Base-by-base conservation (phyloP, 2,113 vertebrate genomes). In the Carassius carassius region DNA sequence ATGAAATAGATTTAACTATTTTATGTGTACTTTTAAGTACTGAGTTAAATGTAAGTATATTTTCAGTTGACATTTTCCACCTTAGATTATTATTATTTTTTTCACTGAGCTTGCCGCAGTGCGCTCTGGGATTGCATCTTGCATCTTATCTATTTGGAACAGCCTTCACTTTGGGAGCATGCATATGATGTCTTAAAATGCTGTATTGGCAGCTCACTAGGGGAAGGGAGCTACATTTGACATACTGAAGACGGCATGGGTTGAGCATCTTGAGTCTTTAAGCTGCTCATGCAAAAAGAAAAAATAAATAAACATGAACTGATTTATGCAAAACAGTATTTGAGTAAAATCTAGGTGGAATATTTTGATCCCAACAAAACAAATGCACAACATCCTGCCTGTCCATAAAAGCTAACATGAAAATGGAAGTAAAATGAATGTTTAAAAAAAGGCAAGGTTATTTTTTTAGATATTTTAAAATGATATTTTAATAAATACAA, bases 111-210 rank as follows among this genome's bases (percentile, higher is more conserved):
- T 47, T 32, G 14, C 41, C 7, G 73, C 73, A 76, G 73, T 54
- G 74, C 47, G 32, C 74, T 76, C 47, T 54, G 74, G 44, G 74
- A 76, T 54, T 76, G 74, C 49, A 76, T 73, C 41, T 73, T 73
- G 41, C 41, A 47, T 76, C 74, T 76, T 76, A 76, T 54, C 74
- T 76, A 19, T 76, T 76, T 54, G 74, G 47, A 76, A 76, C 74
- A 76, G 74, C 47, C 25, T 76, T 76, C 49, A 19, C 25, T 76
- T 51, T 76, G 74, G 74, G 32, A 70, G 32, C 32, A 1, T 70
- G 29, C 29, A 54, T 54, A 19, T 76, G 47, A 76, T 76, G 74
- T 17, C 74, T 76, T 51, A 54, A 70, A 76, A 54, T 76, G 47
- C 23, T 16, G 47, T 32, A 29, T 51, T 76, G 74, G 25, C 47